Evolutionary conservation across 1,140 invertebrate genomes (phyloP).

Genomic region (Araneus ventricosus): DNA sequence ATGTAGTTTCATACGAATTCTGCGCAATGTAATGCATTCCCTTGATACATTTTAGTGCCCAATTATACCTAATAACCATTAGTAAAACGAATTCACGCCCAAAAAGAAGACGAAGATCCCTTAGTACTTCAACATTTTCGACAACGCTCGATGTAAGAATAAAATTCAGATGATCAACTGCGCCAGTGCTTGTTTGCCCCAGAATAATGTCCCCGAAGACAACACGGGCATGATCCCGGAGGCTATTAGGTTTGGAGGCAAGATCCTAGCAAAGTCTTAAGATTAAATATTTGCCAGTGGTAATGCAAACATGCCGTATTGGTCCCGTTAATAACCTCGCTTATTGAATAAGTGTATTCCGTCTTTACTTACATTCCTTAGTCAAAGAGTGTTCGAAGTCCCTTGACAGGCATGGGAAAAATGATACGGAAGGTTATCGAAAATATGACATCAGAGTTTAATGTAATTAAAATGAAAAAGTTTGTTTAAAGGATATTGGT

Average conservation of each 20-base stretch:
- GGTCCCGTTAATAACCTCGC: background rate
- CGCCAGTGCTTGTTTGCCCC: background rate
- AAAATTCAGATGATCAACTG: background rate
- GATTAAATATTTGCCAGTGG: constrained; percentile 11
- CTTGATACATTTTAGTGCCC: too few species aligned
- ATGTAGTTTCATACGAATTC: too few species aligned
- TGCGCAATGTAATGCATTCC: too few species aligned
- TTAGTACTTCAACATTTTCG: too few species aligned
- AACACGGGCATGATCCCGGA: background rate
- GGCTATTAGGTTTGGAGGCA: background rate
- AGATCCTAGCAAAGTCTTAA: background rate
- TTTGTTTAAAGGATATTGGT: background rate
- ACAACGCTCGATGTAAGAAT: background rate
- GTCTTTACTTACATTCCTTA: background rate
- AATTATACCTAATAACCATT: too few species aligned
- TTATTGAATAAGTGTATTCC: background rate
- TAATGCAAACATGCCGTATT: constrained; percentile 6
- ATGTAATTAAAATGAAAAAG: background rate
- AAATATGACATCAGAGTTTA: background rate
- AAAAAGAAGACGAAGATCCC: too few species aligned
- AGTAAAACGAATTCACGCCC: too few species aligned
- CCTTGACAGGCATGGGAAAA: background rate
- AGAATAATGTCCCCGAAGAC: background rate
- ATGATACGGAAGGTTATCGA: background rate
- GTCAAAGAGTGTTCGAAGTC: background rate